phyloP scores from a whole-genome alignment of 2,113 vertebrate genomes.

The Pseudorasbora parva region DNA sequence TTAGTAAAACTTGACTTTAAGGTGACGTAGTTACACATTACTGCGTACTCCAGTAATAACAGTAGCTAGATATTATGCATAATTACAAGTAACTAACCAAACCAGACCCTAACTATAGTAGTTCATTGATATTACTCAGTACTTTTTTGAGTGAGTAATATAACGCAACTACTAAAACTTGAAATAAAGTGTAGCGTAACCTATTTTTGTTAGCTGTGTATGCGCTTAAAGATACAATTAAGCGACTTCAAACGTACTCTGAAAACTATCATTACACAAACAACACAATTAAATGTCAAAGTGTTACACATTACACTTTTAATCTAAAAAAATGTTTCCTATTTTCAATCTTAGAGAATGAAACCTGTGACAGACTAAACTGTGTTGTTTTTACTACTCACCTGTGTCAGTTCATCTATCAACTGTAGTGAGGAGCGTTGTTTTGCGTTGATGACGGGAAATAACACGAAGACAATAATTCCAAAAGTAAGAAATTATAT shows the following conservation, averaged over 20 bases:
- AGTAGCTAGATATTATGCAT: no score
- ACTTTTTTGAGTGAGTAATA: no score
- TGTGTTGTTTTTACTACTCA: conserved; percentile 1
- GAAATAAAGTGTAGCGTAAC: no score
- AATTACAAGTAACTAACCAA: no score
- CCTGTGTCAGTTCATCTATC: conserved; percentile 28
- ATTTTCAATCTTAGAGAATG: background rate
- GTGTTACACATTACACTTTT: background rate
- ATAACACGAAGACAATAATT: background rate
- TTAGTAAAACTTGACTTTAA: no score
- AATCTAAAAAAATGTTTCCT: background rate
- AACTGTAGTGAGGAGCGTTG: conserved; percentile 3
- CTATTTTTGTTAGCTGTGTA: no score
- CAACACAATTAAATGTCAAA: background rate
- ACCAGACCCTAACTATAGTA: no score
- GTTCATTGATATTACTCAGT: no score
- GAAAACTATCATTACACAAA: background rate
- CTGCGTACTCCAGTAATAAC: no score
- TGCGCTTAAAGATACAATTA: no score
- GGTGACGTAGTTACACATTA: no score
- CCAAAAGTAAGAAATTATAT: conserved; percentile 10
- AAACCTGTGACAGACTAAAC: background rate
- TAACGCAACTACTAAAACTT: no score
- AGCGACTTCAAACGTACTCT: background rate
- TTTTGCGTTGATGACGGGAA: conserved; percentile 8